phyloP scores from a whole-genome alignment of 2,797 vertebrate genomes.

The Chelmon rostratus region DNA sequence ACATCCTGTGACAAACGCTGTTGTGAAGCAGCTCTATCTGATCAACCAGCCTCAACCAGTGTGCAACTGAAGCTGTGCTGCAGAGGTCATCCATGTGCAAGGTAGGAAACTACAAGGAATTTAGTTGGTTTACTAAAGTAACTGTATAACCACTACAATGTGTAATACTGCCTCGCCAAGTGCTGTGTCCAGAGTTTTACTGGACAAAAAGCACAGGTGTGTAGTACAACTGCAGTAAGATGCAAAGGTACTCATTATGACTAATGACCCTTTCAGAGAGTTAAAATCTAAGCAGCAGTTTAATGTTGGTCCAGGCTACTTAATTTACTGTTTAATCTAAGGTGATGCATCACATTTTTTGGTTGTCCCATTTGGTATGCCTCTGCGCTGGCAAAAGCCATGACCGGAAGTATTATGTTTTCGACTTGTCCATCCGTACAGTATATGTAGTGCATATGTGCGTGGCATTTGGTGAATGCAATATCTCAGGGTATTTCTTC shows the following conservation, averaged over 20 bases:
- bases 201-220: no score
- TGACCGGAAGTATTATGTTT: no score
- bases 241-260: background rate
- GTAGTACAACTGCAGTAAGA: background rate
- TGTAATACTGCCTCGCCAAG: background rate
- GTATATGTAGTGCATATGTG: no score
- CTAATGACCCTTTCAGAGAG: background rate
- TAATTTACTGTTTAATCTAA: background rate
- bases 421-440: no score
- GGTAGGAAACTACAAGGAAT: slow-evolving; percentile 5
- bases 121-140: background rate
- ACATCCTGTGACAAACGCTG: slow-evolving; percentile 18
- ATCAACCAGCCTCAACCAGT: slow-evolving; percentile 4
- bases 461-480: no score
- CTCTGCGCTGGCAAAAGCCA: no score
- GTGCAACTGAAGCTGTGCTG: slow-evolving; percentile 20
- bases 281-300: background rate
- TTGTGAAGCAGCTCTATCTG: slow-evolving; percentile 16
- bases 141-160: background rate
- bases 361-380: no score
- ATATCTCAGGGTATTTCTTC: no score
- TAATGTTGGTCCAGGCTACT: background rate
- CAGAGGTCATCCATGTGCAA: slow-evolving; percentile 19
- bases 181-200: background rate
- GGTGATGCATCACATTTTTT: background rate